Evolutionary conservation across 2,797 vertebrate genomes (phyloP), one percentile per base, ranked within the genome.

Genomic region (Melanotaenia parkinsoni): DNA sequence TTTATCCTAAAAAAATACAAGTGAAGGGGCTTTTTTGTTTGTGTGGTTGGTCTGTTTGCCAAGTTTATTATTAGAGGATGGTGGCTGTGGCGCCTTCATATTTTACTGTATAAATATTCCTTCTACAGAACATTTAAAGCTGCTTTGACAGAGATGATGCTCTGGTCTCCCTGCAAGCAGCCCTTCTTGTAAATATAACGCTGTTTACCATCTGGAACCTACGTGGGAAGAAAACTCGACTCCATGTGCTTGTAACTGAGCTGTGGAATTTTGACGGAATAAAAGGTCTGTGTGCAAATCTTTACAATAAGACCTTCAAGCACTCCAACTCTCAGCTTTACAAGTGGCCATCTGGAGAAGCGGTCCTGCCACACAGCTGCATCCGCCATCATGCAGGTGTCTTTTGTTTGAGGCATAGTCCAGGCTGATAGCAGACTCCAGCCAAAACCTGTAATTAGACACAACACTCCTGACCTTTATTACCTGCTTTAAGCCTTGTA

Each of bases 371-470:
- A 65, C 63, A 37, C 11, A 50, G 51, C 68, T 69, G 60, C 10
- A 60, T 68, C 54, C 73, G n/a, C 73, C 35, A 26, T 20, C 56
- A 50, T 22, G 33, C 58, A 47, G 81, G 32, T 72, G 7, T 50
- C 47, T 53, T 40, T 67, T 54, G 69, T 68, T n/a, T 1, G 3
- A 67, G 65, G 63, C 68, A 24, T 7, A 22, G 58, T 50, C 62
- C 47, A 64, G 37, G 67, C 45, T 63, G 63, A 74, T 50, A 59
- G 64, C 62, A 59, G 47, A 20, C 63, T 62, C 35, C 70, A 64
- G 40, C 47, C 22, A 63, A 77, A 72, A 68, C 35, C 43, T 63
- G 28, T 1, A 72, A 80, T 79, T 59, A 76, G 67, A 38, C 53
- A 70, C 40, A 70, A 45, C 28, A 45, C 67, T 26, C 14, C 54